These are phyloP conservation scores for Mechanitis mazaeus DNA, from an alignment of 2,888 invertebrate genomes.

Conservation along the genomic window DNA sequence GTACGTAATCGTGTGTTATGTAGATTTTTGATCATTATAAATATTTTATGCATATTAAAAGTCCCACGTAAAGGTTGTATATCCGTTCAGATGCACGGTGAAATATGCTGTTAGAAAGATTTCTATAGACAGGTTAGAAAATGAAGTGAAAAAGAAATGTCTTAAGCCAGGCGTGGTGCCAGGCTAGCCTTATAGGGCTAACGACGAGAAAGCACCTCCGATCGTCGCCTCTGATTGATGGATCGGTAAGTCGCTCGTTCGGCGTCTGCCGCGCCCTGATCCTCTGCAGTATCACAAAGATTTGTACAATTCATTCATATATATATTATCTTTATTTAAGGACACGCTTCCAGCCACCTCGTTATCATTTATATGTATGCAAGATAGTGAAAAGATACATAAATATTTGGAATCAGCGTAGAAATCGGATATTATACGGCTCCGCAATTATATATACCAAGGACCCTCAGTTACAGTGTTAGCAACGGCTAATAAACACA, in stretches of 20 bases:
- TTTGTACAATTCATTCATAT: constrained; percentile 22
- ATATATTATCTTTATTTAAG: constrained; percentile 7
- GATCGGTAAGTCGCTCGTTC: constrained; percentile 44
- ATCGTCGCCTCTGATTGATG: constrained; percentile 67
- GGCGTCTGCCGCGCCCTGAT: constrained; percentile 25
- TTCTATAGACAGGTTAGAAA: constrained; percentile 75
- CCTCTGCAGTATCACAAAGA: constrained; percentile 22
- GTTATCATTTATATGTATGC: constrained; percentile 13
- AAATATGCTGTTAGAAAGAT: constrained; percentile 69
- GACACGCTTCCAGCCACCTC: constrained; percentile 10
- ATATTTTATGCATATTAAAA: constrained; percentile 7
- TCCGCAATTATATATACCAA: constrained; percentile 50
- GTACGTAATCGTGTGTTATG: background rate
- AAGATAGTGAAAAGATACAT: constrained; percentile 46
- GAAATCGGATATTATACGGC: constrained; percentile 46
- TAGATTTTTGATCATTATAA: constrained; percentile 4
- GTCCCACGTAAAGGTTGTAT: constrained; percentile 56
- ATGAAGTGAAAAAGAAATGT: constrained; percentile 72
- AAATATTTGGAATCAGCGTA: constrained; percentile 29
- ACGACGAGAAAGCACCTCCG: constrained; percentile 75
- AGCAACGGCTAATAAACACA: constrained; percentile 47
- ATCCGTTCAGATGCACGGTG: constrained; percentile 58
- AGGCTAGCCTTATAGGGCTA: constrained; percentile 70
- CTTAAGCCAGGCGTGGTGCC: constrained; percentile 68
- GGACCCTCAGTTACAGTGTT: constrained; percentile 48